Evolutionary conservation across 2,797 vertebrate species (phyloP).

Genomic region (Pangasius larnaudii): DNA sequence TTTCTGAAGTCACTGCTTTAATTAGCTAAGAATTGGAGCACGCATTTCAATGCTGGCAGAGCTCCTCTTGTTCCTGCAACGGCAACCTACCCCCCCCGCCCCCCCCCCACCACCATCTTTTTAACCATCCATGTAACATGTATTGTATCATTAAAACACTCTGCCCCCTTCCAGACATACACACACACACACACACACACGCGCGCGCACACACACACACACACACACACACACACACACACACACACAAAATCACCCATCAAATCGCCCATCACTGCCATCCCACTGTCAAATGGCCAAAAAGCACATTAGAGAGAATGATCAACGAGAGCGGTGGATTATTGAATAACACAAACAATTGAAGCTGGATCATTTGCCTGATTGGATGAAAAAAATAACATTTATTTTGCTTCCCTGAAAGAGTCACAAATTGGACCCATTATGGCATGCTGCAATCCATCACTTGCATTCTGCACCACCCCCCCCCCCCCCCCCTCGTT

Average conservation of each 20-base stretch:
- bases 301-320: constrained; percentile 75
- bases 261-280: constrained; percentile 39
- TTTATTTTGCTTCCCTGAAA: constrained; percentile 49
- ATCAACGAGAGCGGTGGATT: constrained; percentile 84
- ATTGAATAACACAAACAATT: constrained; percentile 82
- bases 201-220: constrained; percentile 33
- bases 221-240: constrained; percentile 38
- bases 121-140: constrained; percentile 45
- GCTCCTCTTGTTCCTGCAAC: constrained; percentile 10
- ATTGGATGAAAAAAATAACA: constrained; percentile 70
- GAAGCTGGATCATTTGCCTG: constrained; percentile 81
- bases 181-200: constrained; percentile 48
- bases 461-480: constrained; percentile 73
- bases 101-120: constrained; percentile 32
- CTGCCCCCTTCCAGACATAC: neutral
- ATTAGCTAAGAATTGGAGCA: constrained; percentile 87
- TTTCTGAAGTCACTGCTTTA: constrained; percentile 89
- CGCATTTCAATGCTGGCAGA: constrained; percentile 66
- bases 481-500: constrained; percentile 49
- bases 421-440: constrained; percentile 82
- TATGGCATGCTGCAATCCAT: constrained; percentile 84
- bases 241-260: constrained; percentile 64
- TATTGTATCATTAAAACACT: constrained; percentile 46
- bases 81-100: too few relatives aligned
- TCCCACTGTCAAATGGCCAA: constrained; percentile 52